A percentile compares a stretch with the other conserved stretches of the same genome.
Evolutionary conservation across 2,113 vertebrate genomes (phyloP).

Genomic region (Archocentrus centrarchus): DNA sequence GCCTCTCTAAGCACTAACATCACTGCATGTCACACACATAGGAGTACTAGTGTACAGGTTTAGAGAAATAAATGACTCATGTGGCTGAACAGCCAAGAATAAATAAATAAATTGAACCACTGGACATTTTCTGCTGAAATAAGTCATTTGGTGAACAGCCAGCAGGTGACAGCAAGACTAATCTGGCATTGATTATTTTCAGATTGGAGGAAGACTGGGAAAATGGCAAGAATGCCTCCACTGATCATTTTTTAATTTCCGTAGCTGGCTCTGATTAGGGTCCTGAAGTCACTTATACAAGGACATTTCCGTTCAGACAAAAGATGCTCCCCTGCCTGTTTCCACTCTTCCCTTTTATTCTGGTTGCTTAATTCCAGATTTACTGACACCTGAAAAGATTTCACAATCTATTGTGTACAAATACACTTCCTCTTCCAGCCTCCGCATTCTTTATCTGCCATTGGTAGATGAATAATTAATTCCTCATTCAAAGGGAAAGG

Average conservation of each 20-base stretch:
- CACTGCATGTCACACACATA: not conserved
- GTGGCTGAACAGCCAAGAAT: too few species aligned
- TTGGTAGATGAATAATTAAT: slow-evolving; percentile 77
- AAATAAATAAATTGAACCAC: too few species aligned
- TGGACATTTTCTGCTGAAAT: slow-evolving; percentile 16
- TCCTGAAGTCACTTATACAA: slow-evolving; percentile 18
- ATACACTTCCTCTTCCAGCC: slow-evolving; percentile 51
- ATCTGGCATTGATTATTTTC: slow-evolving; percentile 48
- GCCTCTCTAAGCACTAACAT: not conserved
- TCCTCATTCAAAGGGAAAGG: slow-evolving; percentile 67
- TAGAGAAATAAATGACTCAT: not conserved
- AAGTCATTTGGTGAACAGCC: slow-evolving; percentile 32
- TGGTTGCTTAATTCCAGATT: slow-evolving; percentile 49
- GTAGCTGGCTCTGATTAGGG: slow-evolving; percentile 26
- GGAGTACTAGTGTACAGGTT: not conserved
- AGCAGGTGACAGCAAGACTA: slow-evolving; percentile 27
- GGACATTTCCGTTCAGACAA: slow-evolving; percentile 44
- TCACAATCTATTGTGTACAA: slow-evolving; percentile 56
- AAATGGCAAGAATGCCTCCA: slow-evolving; percentile 24
- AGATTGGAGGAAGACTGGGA: slow-evolving; percentile 6
- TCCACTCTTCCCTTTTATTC: slow-evolving; percentile 40
- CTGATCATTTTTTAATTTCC: slow-evolving; percentile 54
- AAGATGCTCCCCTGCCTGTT: slow-evolving; percentile 42
- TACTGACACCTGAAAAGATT: slow-evolving; percentile 61
- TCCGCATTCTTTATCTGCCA: slow-evolving; percentile 61